Percentiles rank a stretch among this genome's conserved stretches.
phyloP scores from a whole-genome alignment of 2,113 vertebrate species.

The Trachemys scripta region DNA sequence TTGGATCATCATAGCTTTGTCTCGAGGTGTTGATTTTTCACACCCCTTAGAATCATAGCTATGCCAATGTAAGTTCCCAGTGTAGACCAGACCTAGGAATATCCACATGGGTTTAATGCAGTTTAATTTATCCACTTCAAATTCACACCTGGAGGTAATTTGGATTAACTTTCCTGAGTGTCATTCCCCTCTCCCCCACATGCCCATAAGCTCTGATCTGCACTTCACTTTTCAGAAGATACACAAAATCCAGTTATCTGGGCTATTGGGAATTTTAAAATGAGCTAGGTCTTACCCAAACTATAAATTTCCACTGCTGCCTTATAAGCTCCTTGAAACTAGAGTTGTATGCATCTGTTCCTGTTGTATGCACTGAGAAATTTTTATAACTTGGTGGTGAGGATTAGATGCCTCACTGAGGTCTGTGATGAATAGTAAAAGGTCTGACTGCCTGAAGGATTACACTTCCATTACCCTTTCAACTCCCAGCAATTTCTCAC shows the following conservation, averaged over 20 bases:
- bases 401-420: slow-evolving; percentile 15
- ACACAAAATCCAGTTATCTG: no score
- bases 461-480: slow-evolving; percentile 8
- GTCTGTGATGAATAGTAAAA: slow-evolving; percentile 74
- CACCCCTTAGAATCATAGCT: background rate
- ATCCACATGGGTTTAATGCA: background rate
- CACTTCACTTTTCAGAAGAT: background rate
- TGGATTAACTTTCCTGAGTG: background rate
- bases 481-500: slow-evolving; percentile 62
- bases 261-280: background rate
- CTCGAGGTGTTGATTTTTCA: background rate
- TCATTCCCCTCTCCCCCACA: background rate
- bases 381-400: background rate
- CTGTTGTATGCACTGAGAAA: background rate
- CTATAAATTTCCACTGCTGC: background rate
- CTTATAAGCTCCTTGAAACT: background rate
- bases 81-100: background rate
- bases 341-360: background rate
- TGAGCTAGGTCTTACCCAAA: background rate
- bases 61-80: background rate
- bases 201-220: background rate
- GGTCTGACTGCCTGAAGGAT: slow-evolving; percentile 48
- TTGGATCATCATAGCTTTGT: background rate
- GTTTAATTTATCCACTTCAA: background rate
- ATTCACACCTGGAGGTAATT: background rate